Percentiles rank a stretch among this genome's conserved stretches.
Conservation (phyloP, 2,888 invertebrate species). For the Hydrotaea cyrtoneurina region DNA sequence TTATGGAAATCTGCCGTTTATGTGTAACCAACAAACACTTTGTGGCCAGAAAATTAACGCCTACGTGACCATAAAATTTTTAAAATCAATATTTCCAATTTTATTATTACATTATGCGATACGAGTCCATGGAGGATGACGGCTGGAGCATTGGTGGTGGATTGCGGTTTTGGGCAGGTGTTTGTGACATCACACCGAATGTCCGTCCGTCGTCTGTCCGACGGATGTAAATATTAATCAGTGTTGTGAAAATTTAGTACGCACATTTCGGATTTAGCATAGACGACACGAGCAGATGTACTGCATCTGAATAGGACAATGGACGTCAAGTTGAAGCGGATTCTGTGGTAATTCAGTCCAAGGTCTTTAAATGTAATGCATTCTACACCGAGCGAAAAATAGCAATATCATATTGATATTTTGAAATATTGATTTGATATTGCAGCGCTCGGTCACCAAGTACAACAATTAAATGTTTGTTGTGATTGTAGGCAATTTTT, state of each 20-base stretch:
- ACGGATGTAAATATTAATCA: background rate
- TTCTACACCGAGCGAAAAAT: no score
- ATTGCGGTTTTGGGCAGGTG: slow-evolving; percentile 5
- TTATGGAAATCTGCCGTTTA: slow-evolving; percentile 51
- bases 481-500: no score
- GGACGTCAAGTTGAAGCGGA: no score
- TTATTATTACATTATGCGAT: slow-evolving; percentile 5
- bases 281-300: no score
- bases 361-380: no score
- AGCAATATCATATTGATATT: no score
- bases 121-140: background rate
- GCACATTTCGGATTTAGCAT: background rate
- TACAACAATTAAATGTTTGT: no score
- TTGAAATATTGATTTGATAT: no score
- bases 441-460: no score
- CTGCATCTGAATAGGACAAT: no score
- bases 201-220: background rate
- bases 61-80: slow-evolving; percentile 72
- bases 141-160: background rate
- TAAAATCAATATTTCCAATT: slow-evolving; percentile 39
- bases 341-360: no score
- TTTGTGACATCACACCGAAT: background rate
- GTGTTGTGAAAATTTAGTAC: background rate
- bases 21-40: slow-evolving; percentile 67
- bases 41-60: slow-evolving; percentile 79